Evolutionary conservation across 2,888 invertebrate genomes (phyloP).

Genomic region (Myopa testacea): DNA sequence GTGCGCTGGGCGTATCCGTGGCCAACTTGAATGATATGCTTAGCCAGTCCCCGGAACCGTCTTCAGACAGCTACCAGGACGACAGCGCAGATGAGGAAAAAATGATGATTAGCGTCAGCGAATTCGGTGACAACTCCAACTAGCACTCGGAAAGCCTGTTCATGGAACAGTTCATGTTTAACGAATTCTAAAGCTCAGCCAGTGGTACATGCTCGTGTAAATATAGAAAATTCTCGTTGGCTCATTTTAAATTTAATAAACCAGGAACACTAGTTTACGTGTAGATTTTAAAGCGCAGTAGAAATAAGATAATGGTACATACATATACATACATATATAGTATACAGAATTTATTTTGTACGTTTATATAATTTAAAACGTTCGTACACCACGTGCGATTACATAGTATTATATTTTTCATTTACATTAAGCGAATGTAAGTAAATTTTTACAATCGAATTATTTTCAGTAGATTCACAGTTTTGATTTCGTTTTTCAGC

Average conservation of each 20-base stretch:
- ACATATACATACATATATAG: background rate
- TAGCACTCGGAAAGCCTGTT: constrained; percentile 67
- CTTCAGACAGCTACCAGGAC: constrained; percentile 51
- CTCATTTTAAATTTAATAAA: background rate
- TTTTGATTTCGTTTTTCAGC: constrained; percentile 24
- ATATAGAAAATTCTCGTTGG: constrained; percentile 1
- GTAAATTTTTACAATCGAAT: constrained; percentile 9
- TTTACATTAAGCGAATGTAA: constrained; percentile 25
- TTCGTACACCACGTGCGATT: background rate
- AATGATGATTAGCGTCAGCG: constrained; percentile 65
- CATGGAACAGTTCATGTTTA: constrained; percentile 67
- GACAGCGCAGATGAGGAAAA: constrained; percentile 64
- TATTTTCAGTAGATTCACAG: background rate
- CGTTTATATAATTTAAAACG: background rate
- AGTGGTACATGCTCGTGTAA: background rate
- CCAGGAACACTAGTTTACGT: background rate
- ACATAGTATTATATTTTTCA: constrained; percentile 20
- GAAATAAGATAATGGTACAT: background rate
- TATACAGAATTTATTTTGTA: background rate
- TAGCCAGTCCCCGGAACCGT: constrained; percentile 49
- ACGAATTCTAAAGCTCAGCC: constrained; percentile 59
- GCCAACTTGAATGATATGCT: constrained; percentile 23
- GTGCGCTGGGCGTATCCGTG: constrained; percentile 34
- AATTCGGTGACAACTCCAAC: constrained; percentile 64
- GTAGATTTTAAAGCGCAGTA: background rate